Evolutionary conservation across 2,888 invertebrate species (phyloP).

Genomic region (Cephus nigrinus): DNA sequence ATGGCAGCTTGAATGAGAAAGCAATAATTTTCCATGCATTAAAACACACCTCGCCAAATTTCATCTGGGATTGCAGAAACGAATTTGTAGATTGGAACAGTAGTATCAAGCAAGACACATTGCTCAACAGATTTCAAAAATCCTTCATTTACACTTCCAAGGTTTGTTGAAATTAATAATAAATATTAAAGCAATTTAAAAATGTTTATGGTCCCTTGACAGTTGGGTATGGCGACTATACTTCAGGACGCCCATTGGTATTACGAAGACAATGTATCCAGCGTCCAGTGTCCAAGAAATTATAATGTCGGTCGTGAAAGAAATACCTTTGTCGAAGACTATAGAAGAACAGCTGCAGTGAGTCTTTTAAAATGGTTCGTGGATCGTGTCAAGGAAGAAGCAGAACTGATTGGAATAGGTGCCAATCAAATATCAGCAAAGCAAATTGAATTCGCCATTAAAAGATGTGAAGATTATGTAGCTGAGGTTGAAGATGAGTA

Average conservation of each 20-base stretch:
- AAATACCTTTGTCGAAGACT: conserved; percentile 77
- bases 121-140: conserved; percentile 19
- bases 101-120: conserved; percentile 10
- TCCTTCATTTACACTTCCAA: conserved; percentile 19
- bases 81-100: conserved; percentile 19
- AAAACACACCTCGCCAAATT: conserved; percentile 17
- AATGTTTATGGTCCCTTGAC: neutral
- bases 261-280: conserved; percentile 69
- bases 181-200: neutral
- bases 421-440: conserved; percentile 67
- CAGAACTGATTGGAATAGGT: conserved; percentile 68
- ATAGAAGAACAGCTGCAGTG: conserved; percentile 80
- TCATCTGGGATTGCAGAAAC: conserved; percentile 21
- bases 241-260: conserved; percentile 73
- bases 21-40: conserved; percentile 12
- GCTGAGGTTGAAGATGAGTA: conserved; percentile 73
- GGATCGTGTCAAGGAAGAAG: conserved; percentile 52
- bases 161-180: neutral
- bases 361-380: conserved; percentile 76
- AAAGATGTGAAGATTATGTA: conserved; percentile 74
- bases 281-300: conserved; percentile 76
- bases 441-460: conserved; percentile 75
- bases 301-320: conserved; percentile 69
- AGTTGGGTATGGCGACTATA: conserved; percentile 19
- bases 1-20: conserved; percentile 15